These are phyloP conservation scores for Nephrotoma guestfalica DNA, from an alignment of 2,888 invertebrate species.

Conservation along the genomic window DNA sequence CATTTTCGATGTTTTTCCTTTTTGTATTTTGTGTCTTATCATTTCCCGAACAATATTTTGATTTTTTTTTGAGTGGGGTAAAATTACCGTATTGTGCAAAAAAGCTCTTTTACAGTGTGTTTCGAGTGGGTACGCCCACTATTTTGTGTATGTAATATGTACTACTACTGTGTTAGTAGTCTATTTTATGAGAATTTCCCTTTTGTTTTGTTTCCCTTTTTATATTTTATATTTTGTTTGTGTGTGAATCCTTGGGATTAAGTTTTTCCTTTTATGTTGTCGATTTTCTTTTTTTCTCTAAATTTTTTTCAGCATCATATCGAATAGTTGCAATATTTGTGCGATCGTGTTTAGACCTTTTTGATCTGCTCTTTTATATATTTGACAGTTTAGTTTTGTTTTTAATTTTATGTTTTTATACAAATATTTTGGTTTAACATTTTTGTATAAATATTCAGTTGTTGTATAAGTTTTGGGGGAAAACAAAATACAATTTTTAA, in stretches of 20 bases:
- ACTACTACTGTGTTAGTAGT: background rate
- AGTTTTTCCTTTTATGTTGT: background rate
- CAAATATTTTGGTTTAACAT: background rate
- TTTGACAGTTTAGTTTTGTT: background rate
- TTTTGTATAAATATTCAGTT: background rate
- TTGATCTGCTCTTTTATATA: background rate
- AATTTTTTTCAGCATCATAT: background rate
- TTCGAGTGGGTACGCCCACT: background rate
- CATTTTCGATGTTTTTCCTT: background rate
- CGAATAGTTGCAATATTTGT: conserved; percentile 6
- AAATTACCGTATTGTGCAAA: background rate
- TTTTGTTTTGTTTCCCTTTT: background rate
- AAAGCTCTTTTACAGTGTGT: background rate
- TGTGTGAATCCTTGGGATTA: conserved; percentile 1
- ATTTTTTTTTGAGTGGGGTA: background rate
- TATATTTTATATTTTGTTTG: background rate
- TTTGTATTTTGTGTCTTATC: background rate
- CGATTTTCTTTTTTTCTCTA: background rate
- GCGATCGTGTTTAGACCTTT: conserved; percentile 5
- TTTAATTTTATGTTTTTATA: background rate
- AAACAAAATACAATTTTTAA: background rate
- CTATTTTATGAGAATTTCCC: background rate
- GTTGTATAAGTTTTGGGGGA: background rate
- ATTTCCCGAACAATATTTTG: background rate
- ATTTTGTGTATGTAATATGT: background rate